A percentile compares a stretch with the other conserved stretches of the same genome.
Conservation (phyloP, 2,797 vertebrate species). For the Malacoraja senta region DNA sequence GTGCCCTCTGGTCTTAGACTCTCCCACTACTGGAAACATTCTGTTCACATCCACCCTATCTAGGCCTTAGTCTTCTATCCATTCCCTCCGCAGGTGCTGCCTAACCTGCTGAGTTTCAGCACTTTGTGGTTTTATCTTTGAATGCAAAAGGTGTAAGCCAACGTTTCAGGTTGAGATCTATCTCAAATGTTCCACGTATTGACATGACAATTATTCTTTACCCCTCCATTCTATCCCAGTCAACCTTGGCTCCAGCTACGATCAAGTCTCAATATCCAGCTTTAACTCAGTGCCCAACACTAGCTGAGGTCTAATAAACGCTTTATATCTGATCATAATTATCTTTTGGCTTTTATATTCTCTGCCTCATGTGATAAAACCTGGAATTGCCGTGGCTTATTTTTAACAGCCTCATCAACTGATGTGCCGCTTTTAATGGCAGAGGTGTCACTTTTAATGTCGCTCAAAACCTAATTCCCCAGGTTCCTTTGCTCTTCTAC, state of each 20-base stretch:
- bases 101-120: too few species aligned
- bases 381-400: background rate
- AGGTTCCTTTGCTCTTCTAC: background rate
- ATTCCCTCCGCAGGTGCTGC: too few species aligned
- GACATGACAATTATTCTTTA: background rate
- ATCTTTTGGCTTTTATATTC: background rate
- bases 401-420: background rate
- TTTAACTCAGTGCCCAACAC: background rate
- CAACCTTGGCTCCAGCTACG: background rate
- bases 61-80: too few species aligned
- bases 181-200: too few species aligned
- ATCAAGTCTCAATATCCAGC: background rate
- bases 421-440: background rate
- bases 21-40: too few species aligned
- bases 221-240: background rate
- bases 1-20: too few species aligned
- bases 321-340: slow-evolving; percentile 4
- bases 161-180: too few species aligned
- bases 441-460: background rate
- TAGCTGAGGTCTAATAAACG: background rate
- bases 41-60: too few species aligned
- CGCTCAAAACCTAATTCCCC: background rate
- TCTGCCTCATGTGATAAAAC: background rate
- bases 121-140: too few species aligned
- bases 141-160: too few species aligned